Percentiles rank a stretch among this genome's conserved stretches.
Evolutionary conservation across 2,797 vertebrate species (phyloP).

Genomic region (Sparus aurata): DNA sequence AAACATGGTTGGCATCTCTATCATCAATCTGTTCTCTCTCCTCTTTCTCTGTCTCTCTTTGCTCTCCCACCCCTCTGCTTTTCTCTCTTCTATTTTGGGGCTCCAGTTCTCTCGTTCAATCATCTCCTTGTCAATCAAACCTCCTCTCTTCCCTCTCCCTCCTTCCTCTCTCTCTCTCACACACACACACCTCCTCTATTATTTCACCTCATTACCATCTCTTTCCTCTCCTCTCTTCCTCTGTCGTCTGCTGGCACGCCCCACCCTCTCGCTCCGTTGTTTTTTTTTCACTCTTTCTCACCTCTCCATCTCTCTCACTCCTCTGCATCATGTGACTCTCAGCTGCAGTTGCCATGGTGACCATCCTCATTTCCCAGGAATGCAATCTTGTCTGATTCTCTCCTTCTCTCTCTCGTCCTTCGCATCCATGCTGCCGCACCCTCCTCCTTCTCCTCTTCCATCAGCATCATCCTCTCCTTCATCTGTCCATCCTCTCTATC

Average conservation of each 20-base stretch:
- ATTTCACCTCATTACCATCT: slow-evolving; percentile 52
- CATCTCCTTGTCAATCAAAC: slow-evolving; percentile 38
- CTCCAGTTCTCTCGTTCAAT: slow-evolving; percentile 18
- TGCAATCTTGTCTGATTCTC: slow-evolving; percentile 59
- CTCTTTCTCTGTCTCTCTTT: slow-evolving; percentile 5
- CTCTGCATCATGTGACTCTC: slow-evolving; percentile 85
- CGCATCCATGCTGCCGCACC: slow-evolving; percentile 47
- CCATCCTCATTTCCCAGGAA: slow-evolving; percentile 78
- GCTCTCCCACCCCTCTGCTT: not conserved
- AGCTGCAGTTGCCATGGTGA: slow-evolving; percentile 87
- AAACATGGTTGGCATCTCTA: slow-evolving; percentile 35
- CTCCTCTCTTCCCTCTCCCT: not conserved
- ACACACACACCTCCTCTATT: slow-evolving; percentile 5
- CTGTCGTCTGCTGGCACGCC: slow-evolving; percentile 53
- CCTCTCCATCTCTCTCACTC: slow-evolving; percentile 60
- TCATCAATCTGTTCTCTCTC: slow-evolving; percentile 47
- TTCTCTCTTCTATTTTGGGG: slow-evolving; percentile 51
- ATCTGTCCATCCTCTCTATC: not conserved
- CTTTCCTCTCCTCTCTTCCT: slow-evolving; percentile 44
- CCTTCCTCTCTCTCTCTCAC: not conserved
- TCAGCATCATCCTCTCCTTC: slow-evolving; percentile 24
- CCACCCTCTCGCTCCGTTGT: slow-evolving; percentile 49
- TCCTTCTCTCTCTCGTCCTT: slow-evolving; percentile 38
- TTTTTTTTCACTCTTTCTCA: slow-evolving; percentile 36
- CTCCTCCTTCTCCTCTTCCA: slow-evolving; percentile 41